Evolutionary conservation across 2,888 invertebrate species (phyloP).

Genomic region (Acleris holmiana): DNA sequence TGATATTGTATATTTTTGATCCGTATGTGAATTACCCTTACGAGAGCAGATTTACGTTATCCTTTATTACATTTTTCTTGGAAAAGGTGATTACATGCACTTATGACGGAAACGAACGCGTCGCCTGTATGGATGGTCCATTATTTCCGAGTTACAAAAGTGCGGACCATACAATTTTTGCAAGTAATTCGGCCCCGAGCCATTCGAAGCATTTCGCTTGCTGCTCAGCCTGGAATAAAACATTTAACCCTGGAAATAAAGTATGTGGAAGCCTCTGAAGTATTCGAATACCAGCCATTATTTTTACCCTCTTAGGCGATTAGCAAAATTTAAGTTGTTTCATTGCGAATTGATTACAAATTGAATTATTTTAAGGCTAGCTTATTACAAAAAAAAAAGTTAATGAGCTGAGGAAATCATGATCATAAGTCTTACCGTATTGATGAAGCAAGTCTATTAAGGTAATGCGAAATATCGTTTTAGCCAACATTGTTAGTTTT

Average conservation of each 20-base stretch:
- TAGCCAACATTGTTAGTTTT: no score
- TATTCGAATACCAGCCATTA: neutral
- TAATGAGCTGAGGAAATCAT: no score
- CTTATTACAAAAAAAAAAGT: no score
- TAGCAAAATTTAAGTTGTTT: no score
- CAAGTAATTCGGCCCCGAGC: constrained; percentile 71
- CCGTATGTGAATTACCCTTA: constrained; percentile 21
- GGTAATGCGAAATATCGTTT: no score
- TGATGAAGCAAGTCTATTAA: no score
- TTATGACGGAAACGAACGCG: neutral
- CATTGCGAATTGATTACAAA: no score
- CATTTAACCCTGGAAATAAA: constrained; percentile 65
- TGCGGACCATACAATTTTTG: constrained; percentile 67
- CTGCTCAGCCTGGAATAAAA: constrained; percentile 75
- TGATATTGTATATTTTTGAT: constrained; percentile 50
- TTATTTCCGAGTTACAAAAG: constrained; percentile 56
- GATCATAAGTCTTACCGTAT: no score
- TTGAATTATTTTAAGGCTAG: no score
- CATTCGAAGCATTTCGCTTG: constrained; percentile 73
- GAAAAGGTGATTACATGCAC: constrained; percentile 3
- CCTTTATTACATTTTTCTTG: neutral
- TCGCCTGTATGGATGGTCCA: constrained; percentile 59
- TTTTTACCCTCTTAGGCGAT: neutral
- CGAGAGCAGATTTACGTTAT: neutral
- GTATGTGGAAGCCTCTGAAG: constrained; percentile 52